Conservation (phyloP, 1,140 invertebrate species). For the Macrobrachium rosenbergii region DNA sequence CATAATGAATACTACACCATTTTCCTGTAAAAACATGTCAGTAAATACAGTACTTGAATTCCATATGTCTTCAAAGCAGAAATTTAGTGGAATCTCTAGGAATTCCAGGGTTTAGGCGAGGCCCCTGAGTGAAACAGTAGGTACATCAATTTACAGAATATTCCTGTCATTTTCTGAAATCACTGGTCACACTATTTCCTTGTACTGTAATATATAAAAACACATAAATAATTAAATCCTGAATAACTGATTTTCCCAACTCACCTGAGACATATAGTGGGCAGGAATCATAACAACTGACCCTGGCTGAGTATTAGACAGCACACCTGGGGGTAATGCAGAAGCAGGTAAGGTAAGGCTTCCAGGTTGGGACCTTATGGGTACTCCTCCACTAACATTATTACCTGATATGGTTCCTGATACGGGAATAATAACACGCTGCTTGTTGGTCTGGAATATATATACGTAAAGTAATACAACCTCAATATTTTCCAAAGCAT, state of each 20-base stretch:
- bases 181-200: background rate
- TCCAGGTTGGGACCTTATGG: constrained; percentile 49
- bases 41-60: too few species aligned
- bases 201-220: background rate
- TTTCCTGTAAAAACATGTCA: too few species aligned
- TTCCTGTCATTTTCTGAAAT: too few species aligned
- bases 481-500: background rate
- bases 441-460: constrained; percentile 43
- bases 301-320: constrained; percentile 71
- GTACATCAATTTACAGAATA: too few species aligned
- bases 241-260: background rate
- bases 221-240: background rate
- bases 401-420: constrained; percentile 34
- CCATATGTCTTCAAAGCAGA: too few species aligned
- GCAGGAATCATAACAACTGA: constrained; percentile 77
- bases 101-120: too few species aligned
- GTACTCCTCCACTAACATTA: constrained; percentile 33
- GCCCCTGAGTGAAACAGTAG: too few species aligned
- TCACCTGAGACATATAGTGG: constrained; percentile 74
- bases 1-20: too few species aligned
- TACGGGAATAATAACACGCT: constrained; percentile 58
- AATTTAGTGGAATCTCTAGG: too few species aligned
- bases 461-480: background rate
- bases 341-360: constrained; percentile 70
- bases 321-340: constrained; percentile 74